A percentile compares a stretch with the other conserved stretches of the same genome.
Conservation (phyloP, 2,113 vertebrate species). For the Menidia beryllina region DNA sequence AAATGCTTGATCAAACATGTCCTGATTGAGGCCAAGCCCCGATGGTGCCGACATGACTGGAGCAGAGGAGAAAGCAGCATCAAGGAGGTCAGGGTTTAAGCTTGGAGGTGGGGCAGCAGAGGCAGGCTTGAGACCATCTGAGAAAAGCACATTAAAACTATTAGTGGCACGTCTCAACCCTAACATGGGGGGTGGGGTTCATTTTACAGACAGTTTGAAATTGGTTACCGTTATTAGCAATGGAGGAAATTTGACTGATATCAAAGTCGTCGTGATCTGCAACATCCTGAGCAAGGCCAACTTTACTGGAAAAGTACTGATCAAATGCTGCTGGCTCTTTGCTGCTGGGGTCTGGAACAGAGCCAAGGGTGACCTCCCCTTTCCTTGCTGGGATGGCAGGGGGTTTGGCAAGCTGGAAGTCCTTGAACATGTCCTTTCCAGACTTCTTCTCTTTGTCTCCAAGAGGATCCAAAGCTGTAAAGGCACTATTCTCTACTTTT, state of each 20-base stretch:
- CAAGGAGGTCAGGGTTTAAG: conserved; percentile 55
- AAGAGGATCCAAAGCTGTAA: conserved; percentile 92
- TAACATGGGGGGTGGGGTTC: background rate
- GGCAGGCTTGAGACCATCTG: conserved; percentile 80
- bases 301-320: conserved; percentile 85
- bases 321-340: conserved; percentile 79
- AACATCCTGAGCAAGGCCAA: conserved; percentile 81
- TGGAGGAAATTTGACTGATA: conserved; percentile 78
- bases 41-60: conserved; percentile 33
- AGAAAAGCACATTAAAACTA: conserved; percentile 14
- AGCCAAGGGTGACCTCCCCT: conserved; percentile 76
- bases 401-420: conserved; percentile 91
- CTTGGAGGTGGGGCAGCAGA: conserved; percentile 44
- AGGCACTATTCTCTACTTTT: conserved; percentile 88
- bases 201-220: too few species aligned
- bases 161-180: conserved; percentile 5
- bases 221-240: conserved; percentile 76
- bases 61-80: conserved; percentile 65
- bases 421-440: conserved; percentile 96
- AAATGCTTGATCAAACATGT: conserved; percentile 85
- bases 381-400: conserved; percentile 88
- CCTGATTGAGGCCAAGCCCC: conserved; percentile 47
- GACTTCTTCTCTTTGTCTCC: conserved; percentile 91
- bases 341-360: conserved; percentile 52
- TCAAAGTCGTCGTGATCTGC: conserved; percentile 84